Percentiles rank a stretch among this genome's conserved stretches.
Conservation (phyloP, 2,888 invertebrate genomes). For the Scotopteryx bipunctaria region DNA sequence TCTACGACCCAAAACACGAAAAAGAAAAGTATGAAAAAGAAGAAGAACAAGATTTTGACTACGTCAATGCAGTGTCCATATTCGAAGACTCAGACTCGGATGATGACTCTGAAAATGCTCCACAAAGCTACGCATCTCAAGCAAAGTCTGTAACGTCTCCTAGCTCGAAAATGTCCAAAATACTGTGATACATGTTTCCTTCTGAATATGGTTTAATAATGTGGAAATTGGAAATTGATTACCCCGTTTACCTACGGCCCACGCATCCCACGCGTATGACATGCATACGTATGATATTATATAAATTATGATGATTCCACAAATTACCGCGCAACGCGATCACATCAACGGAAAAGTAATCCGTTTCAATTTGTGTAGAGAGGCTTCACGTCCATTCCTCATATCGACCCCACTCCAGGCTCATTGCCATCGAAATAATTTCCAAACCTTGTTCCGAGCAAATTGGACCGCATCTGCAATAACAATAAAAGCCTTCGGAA, state of each 20-base stretch:
- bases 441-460: constrained; percentile 57
- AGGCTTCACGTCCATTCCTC: constrained; percentile 55
- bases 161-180: constrained; percentile 5
- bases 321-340: constrained; percentile 62
- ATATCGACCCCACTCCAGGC: constrained; percentile 45
- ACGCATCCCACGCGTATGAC: too few relatives aligned
- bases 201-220: not conserved
- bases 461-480: constrained; percentile 64
- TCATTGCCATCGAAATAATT: constrained; percentile 55
- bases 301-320: constrained; percentile 55
- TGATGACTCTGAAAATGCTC: not conserved
- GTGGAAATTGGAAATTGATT: constrained; percentile 15
- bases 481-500: constrained; percentile 54
- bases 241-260: constrained; percentile 30
- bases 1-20: constrained; percentile 74
- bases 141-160: constrained; percentile 12
- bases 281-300: constrained; percentile 43
- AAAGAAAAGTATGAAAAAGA: constrained; percentile 46
- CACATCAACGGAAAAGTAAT: constrained; percentile 62
- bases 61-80: constrained; percentile 34
- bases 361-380: constrained; percentile 64
- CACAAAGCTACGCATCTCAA: not conserved
- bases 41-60: constrained; percentile 39
- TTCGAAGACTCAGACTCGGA: constrained; percentile 27
- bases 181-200: not conserved